Base-by-base conservation (phyloP, 2,113 vertebrate genomes). In the Oreotrochilus melanogaster region DNA sequence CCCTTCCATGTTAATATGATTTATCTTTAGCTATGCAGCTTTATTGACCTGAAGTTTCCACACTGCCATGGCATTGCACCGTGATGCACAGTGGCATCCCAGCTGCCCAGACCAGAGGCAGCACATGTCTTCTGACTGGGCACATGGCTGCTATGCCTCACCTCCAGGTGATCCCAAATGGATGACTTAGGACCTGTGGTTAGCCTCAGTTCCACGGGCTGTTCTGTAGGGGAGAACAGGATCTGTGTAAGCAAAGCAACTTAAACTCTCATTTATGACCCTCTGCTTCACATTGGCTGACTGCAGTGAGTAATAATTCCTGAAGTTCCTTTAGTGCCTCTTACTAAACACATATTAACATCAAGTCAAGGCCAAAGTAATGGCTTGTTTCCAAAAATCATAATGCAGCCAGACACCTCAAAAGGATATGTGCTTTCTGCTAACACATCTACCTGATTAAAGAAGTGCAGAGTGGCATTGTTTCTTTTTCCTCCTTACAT, bases 381-480 rank as follows among this genome's bases (percentile, higher is more conserved):
- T 93, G 92, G 86, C 86, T 64, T 47, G 9, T 57, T 91, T 96
- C 95, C 91, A 96, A 83, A 90, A 74, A 42, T 51, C 54, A n/a
- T 45, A 76, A 58, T 43, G 47, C 14, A 56, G 7, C 16, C 54
- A 85, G 66, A 83, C 51, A 80, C 51, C 58, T 62, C 37, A 62
- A 66, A 37, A 89, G 57, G 74, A 89, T 85, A 86, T 82, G 70
- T 72, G 87, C 43, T 85, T 82, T 92, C 50, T 95, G 81, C 81
- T 92, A 89, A 84, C 80, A 54, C 66, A 91, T 79, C 54, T 89
- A 95, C 84, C 91, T 97, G 73, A 87, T 88, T 93, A 88, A 85
- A 95, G 89, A 86, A 91, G 67, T 65, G 54, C 23, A 69, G 51
- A 42, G 50, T 54, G 48, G 57, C 58, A 82, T 91, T 95, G 89